Conservation (phyloP, 2,113 vertebrate genomes). For the Thamnophis sirtalis region DNA sequence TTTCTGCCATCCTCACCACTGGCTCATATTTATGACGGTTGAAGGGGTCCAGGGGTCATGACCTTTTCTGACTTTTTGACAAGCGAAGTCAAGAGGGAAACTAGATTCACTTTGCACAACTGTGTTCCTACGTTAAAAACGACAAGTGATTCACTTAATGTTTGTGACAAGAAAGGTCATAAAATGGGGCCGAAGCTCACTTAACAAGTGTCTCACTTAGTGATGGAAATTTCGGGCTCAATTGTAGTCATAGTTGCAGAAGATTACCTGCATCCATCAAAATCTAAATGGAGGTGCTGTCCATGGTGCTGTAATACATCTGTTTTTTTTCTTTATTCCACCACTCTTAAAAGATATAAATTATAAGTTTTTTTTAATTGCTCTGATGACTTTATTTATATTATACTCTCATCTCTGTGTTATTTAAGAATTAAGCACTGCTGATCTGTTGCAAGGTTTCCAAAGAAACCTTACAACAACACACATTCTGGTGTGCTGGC, state of each 20-base stretch:
- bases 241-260: not conserved
- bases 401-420: not conserved
- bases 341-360: not conserved
- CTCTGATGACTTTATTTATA: not conserved
- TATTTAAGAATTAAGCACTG: not conserved
- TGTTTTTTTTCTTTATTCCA: constrained; percentile 25
- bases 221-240: not conserved
- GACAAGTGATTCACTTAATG: not conserved
- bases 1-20: too few species aligned
- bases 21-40: too few species aligned
- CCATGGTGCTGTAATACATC: constrained; percentile 4
- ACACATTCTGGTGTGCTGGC: not conserved
- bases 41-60: too few species aligned
- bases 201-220: not conserved
- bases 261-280: not conserved
- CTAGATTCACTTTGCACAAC: not conserved
- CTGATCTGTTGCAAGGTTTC: not conserved
- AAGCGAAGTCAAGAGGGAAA: not conserved
- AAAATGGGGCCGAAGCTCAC: not conserved
- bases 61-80: too few species aligned
- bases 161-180: not conserved
- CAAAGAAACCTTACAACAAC: not conserved
- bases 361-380: not conserved
- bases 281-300: constrained; percentile 7
- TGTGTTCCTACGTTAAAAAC: not conserved